Evolutionary conservation across 2,113 vertebrate species (phyloP).

Genomic region (Platichthys flesus): DNA sequence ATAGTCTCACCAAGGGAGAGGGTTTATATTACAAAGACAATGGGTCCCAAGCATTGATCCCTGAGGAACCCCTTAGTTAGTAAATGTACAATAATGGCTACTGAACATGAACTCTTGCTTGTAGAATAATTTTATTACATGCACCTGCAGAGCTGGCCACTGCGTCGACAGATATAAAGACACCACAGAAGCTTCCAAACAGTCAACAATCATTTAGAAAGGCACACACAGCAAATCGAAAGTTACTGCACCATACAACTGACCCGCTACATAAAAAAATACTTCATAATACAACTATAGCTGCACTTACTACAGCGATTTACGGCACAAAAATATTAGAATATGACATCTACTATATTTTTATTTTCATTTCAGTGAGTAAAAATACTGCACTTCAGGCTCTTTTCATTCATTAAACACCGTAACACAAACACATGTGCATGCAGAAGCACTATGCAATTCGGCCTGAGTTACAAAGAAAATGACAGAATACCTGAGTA

Average conservation of each 20-base stretch:
- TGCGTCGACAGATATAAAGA: constrained; percentile 69
- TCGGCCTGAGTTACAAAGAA: constrained; percentile 59
- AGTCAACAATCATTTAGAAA: constrained; percentile 71
- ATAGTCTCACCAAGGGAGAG: neutral
- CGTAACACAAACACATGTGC: constrained; percentile 56
- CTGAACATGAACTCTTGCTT: neutral
- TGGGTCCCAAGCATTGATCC: neutral
- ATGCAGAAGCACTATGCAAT: constrained; percentile 67
- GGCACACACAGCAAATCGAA: constrained; percentile 72
- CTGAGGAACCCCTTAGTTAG: neutral
- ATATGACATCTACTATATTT: constrained; percentile 51
- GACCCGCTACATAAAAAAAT: constrained; percentile 64
- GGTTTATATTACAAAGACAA: neutral
- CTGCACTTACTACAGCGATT: constrained; percentile 66
- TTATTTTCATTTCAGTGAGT: constrained; percentile 46
- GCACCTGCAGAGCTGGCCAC: constrained; percentile 75
- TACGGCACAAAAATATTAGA: constrained; percentile 68
- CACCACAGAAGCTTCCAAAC: constrained; percentile 70
- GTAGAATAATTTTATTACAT: constrained; percentile 79
- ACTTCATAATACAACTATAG: constrained; percentile 67
- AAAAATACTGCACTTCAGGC: constrained; percentile 61
- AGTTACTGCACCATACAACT: constrained; percentile 62
- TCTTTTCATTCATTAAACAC: constrained; percentile 50
- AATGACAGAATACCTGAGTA: constrained; percentile 73
- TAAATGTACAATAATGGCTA: neutral